Evolutionary conservation across 2,888 invertebrate species (phyloP).

Genomic region (Eupithecia abbreviata): DNA sequence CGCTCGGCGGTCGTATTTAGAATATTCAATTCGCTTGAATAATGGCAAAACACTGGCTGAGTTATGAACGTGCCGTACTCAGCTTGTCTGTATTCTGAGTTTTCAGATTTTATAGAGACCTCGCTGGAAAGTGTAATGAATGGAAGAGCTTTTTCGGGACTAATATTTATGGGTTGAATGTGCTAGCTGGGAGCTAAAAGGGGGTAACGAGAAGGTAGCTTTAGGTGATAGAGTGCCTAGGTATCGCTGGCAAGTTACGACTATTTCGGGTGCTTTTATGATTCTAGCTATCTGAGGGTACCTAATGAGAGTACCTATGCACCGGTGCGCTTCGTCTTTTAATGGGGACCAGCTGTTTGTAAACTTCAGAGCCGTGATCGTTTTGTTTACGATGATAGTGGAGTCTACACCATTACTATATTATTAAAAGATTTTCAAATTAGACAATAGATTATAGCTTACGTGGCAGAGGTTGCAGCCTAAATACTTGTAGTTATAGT

Average conservation of each 20-base stretch:
- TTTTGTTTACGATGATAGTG: neutral
- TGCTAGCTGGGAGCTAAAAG: constrained; percentile 8
- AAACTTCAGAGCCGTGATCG: neutral
- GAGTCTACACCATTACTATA: neutral
- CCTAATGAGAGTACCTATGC: constrained; percentile 3
- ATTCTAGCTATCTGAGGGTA: neutral
- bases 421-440: neutral
- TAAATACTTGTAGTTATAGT: too few relatives aligned
- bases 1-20: constrained; percentile 47
- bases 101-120: constrained; percentile 25
- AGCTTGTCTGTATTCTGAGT: constrained; percentile 21
- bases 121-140: constrained; percentile 25
- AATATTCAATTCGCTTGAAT: constrained; percentile 64
- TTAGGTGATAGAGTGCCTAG: neutral
- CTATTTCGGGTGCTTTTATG: constrained; percentile 3
- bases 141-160: constrained; percentile 24
- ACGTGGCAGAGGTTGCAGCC: neutral
- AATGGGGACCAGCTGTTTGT: neutral
- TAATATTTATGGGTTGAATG: constrained; percentile 20
- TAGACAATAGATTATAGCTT: neutral
- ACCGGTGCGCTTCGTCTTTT: constrained; percentile 5
- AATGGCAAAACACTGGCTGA: constrained; percentile 56
- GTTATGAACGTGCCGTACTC: constrained; percentile 46
- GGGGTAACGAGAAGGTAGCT: neutral
- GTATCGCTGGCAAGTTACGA: constrained; percentile 4